Evolutionary conservation across 2,888 invertebrate genomes (phyloP).

Genomic region (Corythucha ciliata): DNA sequence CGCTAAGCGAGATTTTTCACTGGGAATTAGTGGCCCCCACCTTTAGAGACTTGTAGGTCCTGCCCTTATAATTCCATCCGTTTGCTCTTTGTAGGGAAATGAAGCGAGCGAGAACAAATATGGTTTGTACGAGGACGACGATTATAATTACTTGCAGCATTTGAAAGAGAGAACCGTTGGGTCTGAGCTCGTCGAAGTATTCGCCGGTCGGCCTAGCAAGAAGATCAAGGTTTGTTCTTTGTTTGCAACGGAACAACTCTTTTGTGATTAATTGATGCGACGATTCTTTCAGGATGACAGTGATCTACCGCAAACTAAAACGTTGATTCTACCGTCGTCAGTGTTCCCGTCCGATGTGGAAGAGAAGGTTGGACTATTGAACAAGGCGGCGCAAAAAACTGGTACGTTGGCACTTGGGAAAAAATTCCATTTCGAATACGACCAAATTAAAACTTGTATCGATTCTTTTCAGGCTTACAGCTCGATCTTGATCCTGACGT

Average conservation of each 20-base stretch:
- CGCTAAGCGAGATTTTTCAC: too few relatives aligned
- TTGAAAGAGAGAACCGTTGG: constrained; percentile 41
- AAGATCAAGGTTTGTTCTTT: too few relatives aligned
- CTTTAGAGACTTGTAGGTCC: too few relatives aligned
- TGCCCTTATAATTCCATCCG: too few relatives aligned
- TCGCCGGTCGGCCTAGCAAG: too few relatives aligned
- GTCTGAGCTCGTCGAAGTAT: constrained; percentile 9
- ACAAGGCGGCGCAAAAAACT: constrained; percentile 59
- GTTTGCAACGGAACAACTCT: background rate
- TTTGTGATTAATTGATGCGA: background rate
- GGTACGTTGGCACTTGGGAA: background rate
- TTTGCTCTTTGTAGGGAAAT: too few relatives aligned
- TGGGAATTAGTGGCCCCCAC: too few relatives aligned
- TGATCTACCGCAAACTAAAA: constrained; percentile 18
- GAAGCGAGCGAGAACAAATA: too few relatives aligned
- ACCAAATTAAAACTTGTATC: background rate
- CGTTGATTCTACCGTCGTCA: constrained; percentile 65
- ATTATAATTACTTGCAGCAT: constrained; percentile 92
- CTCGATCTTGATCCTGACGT: constrained; percentile 84
- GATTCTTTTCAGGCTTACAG: constrained; percentile 44
- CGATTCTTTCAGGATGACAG: background rate
- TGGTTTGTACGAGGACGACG: constrained; percentile 90
- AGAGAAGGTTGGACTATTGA: constrained; percentile 73
- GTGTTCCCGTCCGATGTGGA: constrained; percentile 81
- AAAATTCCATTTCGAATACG: background rate